A percentile compares a stretch with the other conserved stretches of the same genome.
These are phyloP conservation scores for Heterochromis multidens DNA, from an alignment of 2,113 vertebrate species.

Conservation along the genomic window DNA sequence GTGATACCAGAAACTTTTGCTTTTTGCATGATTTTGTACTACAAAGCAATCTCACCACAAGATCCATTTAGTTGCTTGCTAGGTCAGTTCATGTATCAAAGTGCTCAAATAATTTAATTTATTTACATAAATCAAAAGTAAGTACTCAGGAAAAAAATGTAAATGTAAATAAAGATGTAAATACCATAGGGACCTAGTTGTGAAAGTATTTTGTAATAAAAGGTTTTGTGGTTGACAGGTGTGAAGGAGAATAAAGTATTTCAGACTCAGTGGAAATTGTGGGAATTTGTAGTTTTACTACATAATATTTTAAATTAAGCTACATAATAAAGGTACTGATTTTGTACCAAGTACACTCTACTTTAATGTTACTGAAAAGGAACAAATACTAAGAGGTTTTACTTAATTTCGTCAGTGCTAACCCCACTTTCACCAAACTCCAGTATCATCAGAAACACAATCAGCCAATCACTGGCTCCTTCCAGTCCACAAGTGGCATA, in stretches of 20 bases:
- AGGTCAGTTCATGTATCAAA: no score
- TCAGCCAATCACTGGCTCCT: not conserved
- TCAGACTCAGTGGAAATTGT: not conserved
- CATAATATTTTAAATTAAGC: not conserved
- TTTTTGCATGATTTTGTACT: not conserved
- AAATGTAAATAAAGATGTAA: not conserved
- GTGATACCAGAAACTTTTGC: not conserved
- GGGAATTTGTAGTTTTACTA: not conserved
- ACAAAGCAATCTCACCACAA: not conserved
- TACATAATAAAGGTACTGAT: not conserved
- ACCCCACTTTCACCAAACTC: not conserved
- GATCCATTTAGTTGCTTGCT: not conserved
- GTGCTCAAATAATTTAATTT: no score
- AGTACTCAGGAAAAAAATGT: no score
- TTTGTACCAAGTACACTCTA: not conserved
- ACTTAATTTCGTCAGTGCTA: not conserved
- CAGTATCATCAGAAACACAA: not conserved
- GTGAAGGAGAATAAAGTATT: not conserved
- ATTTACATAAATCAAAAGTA: no score
- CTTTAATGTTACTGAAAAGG: not conserved
- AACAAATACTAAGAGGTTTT: not conserved
- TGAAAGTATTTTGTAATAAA: not conserved
- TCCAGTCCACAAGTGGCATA: not conserved
- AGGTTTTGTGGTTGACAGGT: not conserved
- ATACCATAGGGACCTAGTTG: not conserved